Evolutionary conservation across 2,797 vertebrate species (phyloP).

Genomic region (Eupleurogrammus muticus): DNA sequence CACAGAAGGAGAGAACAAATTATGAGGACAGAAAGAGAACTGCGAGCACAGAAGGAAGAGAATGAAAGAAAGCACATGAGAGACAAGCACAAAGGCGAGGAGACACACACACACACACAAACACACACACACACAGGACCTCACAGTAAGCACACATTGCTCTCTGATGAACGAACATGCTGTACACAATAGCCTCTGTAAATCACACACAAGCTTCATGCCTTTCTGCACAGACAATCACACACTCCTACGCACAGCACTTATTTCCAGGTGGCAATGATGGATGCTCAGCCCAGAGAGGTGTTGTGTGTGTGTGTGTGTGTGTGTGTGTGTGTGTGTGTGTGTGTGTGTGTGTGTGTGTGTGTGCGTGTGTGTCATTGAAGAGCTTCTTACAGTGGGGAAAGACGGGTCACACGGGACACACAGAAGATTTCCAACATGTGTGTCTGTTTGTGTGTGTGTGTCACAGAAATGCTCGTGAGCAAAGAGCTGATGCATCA

Average conservation of each 20-base stretch:
- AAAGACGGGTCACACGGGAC: conserved; percentile 45
- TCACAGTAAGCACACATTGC: conserved; percentile 5
- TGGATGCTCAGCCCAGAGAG: conserved; percentile 65
- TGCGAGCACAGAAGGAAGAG: conserved; percentile 75
- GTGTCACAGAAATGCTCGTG: conserved; percentile 65
- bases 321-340: conserved; percentile 57
- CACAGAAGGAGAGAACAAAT: conserved; percentile 75
- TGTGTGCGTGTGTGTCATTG: conserved; percentile 47
- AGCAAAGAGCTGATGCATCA: conserved; percentile 65
- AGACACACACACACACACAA: conserved; percentile 24
- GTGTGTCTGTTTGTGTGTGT: conserved; percentile 36
- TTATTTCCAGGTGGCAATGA: conserved; percentile 71
- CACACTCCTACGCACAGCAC: conserved; percentile 64
- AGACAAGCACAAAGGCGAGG: conserved; percentile 77
- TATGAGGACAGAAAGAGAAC: conserved; percentile 63
- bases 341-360: conserved; percentile 57
- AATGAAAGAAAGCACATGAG: conserved; percentile 57
- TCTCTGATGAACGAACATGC: conserved; percentile 44
- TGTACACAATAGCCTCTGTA: conserved; percentile 42
- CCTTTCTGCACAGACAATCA: conserved; percentile 70
- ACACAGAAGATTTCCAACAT: conserved; percentile 39
- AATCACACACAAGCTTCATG: conserved; percentile 66
- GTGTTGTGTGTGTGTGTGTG: conserved; percentile 50
- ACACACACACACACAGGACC: conserved; percentile 16
- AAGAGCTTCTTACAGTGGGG: conserved; percentile 34